Evolutionary conservation across 2,888 invertebrate species (phyloP).

Genomic region (Parnassius apollo): DNA sequence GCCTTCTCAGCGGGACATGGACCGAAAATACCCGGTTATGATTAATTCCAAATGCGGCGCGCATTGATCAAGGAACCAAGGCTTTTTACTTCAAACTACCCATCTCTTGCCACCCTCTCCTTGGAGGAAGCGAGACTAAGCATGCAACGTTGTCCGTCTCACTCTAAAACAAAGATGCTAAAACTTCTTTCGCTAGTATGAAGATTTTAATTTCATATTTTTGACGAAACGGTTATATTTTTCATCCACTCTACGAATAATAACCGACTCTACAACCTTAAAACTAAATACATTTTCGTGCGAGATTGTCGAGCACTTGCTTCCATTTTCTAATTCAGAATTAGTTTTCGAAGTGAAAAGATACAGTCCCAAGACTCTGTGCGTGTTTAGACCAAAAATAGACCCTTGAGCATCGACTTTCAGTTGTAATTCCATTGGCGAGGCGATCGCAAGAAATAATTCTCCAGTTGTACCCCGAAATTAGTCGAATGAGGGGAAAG

Average conservation of each 20-base stretch:
- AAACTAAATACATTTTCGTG: constrained; percentile 36
- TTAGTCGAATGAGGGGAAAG: constrained; percentile 81
- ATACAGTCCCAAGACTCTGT: constrained; percentile 79
- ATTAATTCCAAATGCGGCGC: constrained; percentile 80
- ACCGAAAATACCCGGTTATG: constrained; percentile 81
- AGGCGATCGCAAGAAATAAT: constrained; percentile 72
- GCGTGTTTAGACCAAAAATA: constrained; percentile 41
- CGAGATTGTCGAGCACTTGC: constrained; percentile 53
- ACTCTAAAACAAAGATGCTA: constrained; percentile 82
- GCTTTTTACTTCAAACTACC: constrained; percentile 81
- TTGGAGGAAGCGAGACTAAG: constrained; percentile 70
- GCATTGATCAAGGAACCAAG: constrained; percentile 79
- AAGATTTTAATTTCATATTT: constrained; percentile 82
- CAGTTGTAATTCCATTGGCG: constrained; percentile 50
- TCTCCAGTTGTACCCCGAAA: constrained; percentile 81
- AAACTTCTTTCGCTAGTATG: constrained; percentile 82
- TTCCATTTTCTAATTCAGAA: constrained; percentile 78
- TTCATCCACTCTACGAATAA: constrained; percentile 41
- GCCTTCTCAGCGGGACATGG: constrained; percentile 56
- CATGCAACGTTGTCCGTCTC: constrained; percentile 71
- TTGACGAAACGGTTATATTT: constrained; percentile 81
- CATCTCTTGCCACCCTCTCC: constrained; percentile 59
- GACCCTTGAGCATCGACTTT: constrained; percentile 43
- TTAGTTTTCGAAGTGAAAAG: constrained; percentile 82
- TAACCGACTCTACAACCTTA: constrained; percentile 35